phyloP scores from a whole-genome alignment of 2,113 vertebrate species.

The Psephotus haematonotus region DNA sequence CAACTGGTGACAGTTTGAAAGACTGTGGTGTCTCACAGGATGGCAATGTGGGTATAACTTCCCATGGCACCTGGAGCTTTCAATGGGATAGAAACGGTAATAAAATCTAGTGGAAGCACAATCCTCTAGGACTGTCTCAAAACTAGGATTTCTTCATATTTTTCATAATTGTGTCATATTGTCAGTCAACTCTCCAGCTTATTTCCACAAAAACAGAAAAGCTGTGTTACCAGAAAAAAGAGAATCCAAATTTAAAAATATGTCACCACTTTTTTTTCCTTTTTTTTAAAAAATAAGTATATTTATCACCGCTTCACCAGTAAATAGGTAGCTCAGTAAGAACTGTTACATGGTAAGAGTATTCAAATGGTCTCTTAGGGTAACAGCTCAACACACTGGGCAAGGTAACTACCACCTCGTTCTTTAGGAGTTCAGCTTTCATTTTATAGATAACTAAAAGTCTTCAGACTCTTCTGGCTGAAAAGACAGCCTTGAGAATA shows the following conservation, averaged over 20 bases:
- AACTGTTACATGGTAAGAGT: background rate
- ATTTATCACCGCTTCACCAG: background rate
- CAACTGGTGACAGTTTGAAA: background rate
- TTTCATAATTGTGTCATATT: background rate
- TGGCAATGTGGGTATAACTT: fast-evolving
- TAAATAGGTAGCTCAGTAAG: background rate
- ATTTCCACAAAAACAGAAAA: background rate
- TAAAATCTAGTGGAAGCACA: background rate
- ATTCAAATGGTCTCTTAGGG: background rate
- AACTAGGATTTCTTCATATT: background rate
- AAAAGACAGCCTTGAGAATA: background rate
- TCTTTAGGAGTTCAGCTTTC: background rate
- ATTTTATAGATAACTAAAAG: background rate
- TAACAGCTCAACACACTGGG: background rate
- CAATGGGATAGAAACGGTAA: background rate
- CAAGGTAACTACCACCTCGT: background rate
- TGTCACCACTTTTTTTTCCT: background rate
- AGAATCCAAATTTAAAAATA: background rate
- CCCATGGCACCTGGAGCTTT: background rate
- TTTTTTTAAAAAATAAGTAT: background rate
- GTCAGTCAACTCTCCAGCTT: background rate
- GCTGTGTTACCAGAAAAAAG: background rate
- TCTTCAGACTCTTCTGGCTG: background rate
- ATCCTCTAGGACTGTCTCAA: background rate
- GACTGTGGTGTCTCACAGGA: background rate